These are phyloP conservation scores for Pristionchus entomophagus DNA, from an alignment of 2,888 invertebrate genomes.

Conservation along the genomic window DNA sequence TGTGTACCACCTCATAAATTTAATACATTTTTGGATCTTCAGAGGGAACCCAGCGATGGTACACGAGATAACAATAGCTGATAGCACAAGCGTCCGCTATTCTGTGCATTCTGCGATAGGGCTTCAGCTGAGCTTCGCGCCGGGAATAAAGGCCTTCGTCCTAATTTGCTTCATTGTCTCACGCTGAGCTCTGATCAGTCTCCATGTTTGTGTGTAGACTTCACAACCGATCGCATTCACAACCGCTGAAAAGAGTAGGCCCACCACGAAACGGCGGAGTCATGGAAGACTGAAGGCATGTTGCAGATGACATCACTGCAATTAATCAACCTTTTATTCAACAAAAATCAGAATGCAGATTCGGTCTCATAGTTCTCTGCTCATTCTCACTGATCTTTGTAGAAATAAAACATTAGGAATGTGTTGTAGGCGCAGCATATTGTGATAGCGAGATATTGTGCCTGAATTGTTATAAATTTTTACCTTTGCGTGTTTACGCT, in stretches of 20 bases:
- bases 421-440: too few relatives aligned
- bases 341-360: too few relatives aligned
- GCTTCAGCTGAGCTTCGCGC: background rate
- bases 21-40: background rate
- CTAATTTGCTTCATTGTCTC: background rate
- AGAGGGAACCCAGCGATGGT: background rate
- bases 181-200: background rate
- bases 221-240: background rate
- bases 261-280: background rate
- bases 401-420: too few relatives aligned
- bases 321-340: too few relatives aligned
- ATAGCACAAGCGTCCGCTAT: background rate
- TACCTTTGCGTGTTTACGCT: too few relatives aligned
- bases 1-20: too few relatives aligned
- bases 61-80: background rate
- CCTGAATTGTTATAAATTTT: too few relatives aligned
- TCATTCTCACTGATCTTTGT: too few relatives aligned
- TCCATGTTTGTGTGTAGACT: background rate
- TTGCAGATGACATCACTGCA: background rate
- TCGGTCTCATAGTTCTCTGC: too few relatives aligned
- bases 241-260: background rate
- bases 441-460: too few relatives aligned
- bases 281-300: too few relatives aligned
- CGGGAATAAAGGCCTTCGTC: background rate
- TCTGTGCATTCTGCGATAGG: background rate